Evolutionary conservation across 2,113 vertebrate species (phyloP), one percentile per base, ranked within the genome.

Genomic region (Erythrolamprus reginae): DNA sequence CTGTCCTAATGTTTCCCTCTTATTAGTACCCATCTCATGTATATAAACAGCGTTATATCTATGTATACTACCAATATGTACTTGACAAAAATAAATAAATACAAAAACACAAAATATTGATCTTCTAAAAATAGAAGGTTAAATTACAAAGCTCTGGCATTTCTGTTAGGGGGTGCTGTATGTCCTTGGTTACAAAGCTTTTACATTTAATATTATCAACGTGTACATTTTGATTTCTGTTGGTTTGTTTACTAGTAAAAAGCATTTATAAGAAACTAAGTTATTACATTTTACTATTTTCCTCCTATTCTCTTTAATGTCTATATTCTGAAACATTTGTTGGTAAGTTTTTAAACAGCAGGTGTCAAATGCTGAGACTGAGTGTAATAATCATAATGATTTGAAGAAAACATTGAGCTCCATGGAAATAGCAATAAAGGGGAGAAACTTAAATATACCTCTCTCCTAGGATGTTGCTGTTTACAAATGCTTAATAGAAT

Each of bases 271-370:
- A 45, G 45, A 52, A 28, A 90, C 53, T 93, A 89, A 91, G 10
- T 90, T 92, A 87, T 85, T 95, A 58, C 87, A 65, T 84, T 92
- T 61, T 28, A 13, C 55, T 47, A 90, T 0, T 87, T 94, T 92
- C 89, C 88, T 86, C 38, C 93, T 93, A 42, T 86, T n/a, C 89
- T 92, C 33, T 84, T 88, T 94, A 58, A 91, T 93, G 90, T 92
- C 89, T 91, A 88, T 91, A 91, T 93, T 93, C 84, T 84, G 90
- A 93, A 93, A 93, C 84, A 90, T 92, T 95, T 92, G 92, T 26
- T 88, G 94, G 91, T 93, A 93, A 92, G 93, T 93, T 96, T 94
- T 89, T 87, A 92, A 94, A 93, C 91, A 95, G 95, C 94, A 94
- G 93, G 95, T 82, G 45, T 93, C 93, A 93, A 84, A 93, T 94